Percentiles rank a stretch among this genome's conserved stretches.
These are phyloP conservation scores for Drosophila nigromelanica DNA, from an alignment of 1,140 invertebrate genomes.

Conservation along the genomic window DNA sequence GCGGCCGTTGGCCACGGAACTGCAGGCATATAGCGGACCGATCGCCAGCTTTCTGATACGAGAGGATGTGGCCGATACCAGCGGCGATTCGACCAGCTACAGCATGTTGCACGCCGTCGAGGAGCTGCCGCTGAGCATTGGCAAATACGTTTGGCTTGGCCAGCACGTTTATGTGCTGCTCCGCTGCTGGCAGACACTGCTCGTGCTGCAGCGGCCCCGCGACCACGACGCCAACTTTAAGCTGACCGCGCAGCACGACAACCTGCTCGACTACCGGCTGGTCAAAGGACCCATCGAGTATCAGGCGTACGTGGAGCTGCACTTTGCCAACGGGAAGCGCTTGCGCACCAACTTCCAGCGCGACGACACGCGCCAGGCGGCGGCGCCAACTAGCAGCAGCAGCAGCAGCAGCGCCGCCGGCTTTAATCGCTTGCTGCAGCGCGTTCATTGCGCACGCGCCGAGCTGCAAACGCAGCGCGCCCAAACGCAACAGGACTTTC, in stretches of 20 bases:
- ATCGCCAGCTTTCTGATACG: conserved; percentile 49
- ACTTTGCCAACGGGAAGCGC: conserved; percentile 49
- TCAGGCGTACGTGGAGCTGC: conserved; percentile 60
- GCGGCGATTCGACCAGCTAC: conserved; percentile 22
- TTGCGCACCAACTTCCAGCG: conserved; percentile 54
- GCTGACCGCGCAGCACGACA: conserved; percentile 37
- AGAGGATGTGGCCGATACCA: conserved; percentile 9
- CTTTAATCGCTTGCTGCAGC: conserved; percentile 48
- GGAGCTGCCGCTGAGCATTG: conserved; percentile 49
- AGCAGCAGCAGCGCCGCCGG: background rate
- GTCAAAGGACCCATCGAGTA: conserved; percentile 44
- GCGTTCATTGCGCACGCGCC: conserved; percentile 44
- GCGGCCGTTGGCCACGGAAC: background rate
- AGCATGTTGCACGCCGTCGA: conserved; percentile 48
- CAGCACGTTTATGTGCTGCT: conserved; percentile 52
- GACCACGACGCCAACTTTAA: conserved; percentile 40
- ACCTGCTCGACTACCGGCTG: conserved; percentile 36
- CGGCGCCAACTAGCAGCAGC: background rate
- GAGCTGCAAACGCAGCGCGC: conserved; percentile 45
- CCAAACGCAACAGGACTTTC: conserved; percentile 56
- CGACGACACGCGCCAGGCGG: background rate
- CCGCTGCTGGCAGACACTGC: conserved; percentile 52
- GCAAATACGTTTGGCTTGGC: conserved; percentile 57
- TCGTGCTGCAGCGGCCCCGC: conserved; percentile 50
- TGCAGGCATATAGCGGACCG: conserved; percentile 51